Conservation (phyloP, 2,888 invertebrate species). For the Tridacna gigas region DNA sequence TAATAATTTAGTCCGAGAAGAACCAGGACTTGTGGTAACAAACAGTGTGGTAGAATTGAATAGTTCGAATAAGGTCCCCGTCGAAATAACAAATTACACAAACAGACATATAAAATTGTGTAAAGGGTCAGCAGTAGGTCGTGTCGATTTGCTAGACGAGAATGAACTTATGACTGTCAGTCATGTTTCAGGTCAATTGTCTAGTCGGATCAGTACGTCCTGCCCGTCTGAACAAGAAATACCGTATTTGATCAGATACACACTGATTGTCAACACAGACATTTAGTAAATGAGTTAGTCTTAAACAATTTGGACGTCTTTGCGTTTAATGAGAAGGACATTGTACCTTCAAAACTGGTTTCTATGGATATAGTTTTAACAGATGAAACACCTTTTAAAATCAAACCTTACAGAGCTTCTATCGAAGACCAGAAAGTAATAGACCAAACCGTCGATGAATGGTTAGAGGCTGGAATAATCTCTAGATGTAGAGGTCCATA, state of each 20-base stretch:
- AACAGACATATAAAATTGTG: conserved; percentile 18
- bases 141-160: background rate
- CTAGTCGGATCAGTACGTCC: background rate
- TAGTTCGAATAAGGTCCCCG: background rate
- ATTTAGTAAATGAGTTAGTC: background rate
- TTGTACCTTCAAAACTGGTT: background rate
- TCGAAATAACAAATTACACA: conserved; percentile 19
- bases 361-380: conserved; percentile 17
- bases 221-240: background rate
- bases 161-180: background rate
- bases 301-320: conserved; percentile 25
- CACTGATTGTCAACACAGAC: conserved; percentile 1
- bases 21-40: conserved; percentile 24
- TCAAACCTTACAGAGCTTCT: background rate
- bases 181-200: background rate
- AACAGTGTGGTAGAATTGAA: conserved; percentile 1
- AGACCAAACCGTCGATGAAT: conserved; percentile 4
- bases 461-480: conserved; percentile 13
- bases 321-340: conserved; percentile 23
- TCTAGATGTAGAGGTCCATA: conserved; percentile 3
- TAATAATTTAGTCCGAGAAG: background rate
- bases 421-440: conserved; percentile 2
- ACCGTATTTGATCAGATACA: background rate
- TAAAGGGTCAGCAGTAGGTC: conserved; percentile 15
- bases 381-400: background rate